Base-by-base conservation (phyloP, 2,113 vertebrate species). In the Paracanthobrama guichenoti region DNA sequence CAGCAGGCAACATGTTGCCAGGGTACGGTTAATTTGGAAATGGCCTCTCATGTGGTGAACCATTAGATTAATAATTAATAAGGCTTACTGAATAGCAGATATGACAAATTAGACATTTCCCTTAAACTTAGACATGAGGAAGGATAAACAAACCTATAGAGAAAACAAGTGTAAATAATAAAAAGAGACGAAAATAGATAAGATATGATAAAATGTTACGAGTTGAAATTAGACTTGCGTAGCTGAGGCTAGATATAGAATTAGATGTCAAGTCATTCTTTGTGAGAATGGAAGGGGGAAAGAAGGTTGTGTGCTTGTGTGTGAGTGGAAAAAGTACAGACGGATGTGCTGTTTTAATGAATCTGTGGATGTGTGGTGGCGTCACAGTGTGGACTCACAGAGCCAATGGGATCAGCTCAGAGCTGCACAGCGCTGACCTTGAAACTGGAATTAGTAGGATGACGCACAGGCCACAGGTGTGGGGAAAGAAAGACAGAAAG, bases 331-430 rank as follows among this genome's bases (percentile, higher is more conserved):
- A 55, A 48, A 42, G 20, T 81, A 84, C 87, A 69, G 79, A 88
- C 81, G 89, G 89, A 90, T 86, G 86, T 87, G 90, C 90, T 88
- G 84, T 87, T 87, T 87, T 88, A 86, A 93, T 90, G 91, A 93
- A 90, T 88, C 85, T 86, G 88, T 78, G 89, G 90, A 92, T 89
- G 92, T 92, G 81, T 84, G 91, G 89, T 94, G 91, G 91, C 90
- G 92, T 90, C 91, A 94, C 90, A 92, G 92, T 85, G 88, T 90
- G 90, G 84, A 88, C 85, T 86, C 79, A 83, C 85, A 85, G 74
- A 83, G 79, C 84, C 81, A 87, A 74, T 88, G 87, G 75, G 85
- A 82, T 88, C 83, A 85, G 67, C 75, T 83, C 66, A 55, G 83
- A 62, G 87, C 83, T 83, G 82, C 87, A 87, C 59, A 69, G 75